A percentile compares a stretch with the other conserved stretches of the same genome.
Evolutionary conservation across 2,797 vertebrate species (phyloP).

Genomic region (Haliaeetus vocifer): DNA sequence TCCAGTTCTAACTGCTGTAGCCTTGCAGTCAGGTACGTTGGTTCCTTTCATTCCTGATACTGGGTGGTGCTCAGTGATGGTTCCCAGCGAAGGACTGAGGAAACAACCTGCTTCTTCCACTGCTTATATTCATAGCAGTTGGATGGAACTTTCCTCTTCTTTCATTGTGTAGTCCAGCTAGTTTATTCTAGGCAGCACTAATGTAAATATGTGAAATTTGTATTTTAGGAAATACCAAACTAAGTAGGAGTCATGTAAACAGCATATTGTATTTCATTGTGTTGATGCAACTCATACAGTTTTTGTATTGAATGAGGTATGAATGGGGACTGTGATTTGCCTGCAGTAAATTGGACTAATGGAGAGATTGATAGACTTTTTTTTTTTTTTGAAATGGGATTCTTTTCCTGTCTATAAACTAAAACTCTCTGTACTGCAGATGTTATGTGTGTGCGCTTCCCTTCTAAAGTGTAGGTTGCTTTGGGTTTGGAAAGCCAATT

Average conservation of each 20-base stretch:
- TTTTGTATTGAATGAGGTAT: background rate
- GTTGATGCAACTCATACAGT: background rate
- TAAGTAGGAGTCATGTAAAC: background rate
- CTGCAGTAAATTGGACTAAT: background rate
- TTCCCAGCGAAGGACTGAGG: background rate
- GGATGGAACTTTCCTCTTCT: background rate
- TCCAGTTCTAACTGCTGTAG: background rate
- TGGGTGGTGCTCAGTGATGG: background rate
- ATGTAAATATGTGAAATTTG: background rate
- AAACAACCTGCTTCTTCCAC: too few relatives aligned
- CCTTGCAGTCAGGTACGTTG: background rate
- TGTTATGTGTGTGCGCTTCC: rapidly evolving
- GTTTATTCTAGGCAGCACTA: background rate
- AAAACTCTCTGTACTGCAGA: background rate
- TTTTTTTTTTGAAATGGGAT: background rate
- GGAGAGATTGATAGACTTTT: background rate
- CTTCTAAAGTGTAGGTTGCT: background rate
- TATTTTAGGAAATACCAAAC: background rate
- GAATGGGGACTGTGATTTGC: background rate
- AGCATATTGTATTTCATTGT: too few relatives aligned
- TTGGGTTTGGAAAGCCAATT: background rate
- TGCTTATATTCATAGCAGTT: rapidly evolving
- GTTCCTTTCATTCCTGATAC: background rate
- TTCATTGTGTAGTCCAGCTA: too few relatives aligned
- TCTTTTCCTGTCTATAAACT: background rate